Base-by-base conservation (phyloP, 2,113 vertebrate species). In the Oncorhynchus keta region DNA sequence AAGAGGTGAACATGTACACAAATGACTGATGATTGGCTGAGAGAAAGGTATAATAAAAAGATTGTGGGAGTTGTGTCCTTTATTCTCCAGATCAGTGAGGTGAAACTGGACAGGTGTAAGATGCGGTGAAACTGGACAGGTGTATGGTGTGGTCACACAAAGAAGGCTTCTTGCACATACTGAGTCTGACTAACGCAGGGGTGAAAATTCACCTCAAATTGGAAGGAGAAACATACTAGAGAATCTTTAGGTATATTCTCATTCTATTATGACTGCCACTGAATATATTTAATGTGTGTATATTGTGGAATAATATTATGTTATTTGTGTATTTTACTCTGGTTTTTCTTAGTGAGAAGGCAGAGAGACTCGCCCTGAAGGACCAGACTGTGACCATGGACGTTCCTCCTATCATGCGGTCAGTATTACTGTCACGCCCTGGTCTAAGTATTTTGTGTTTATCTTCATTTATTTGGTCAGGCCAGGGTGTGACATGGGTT, bases 181-280 rank as follows among this genome's bases (percentile, higher is more conserved):
- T 95, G 77, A 92, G 91, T 82, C 68, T 94, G 77, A 83, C 92
- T 28, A 91, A 95, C 62, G 90, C 93, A 39, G 86, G 83, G 91
- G 96, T 96, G 92, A 82, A 79, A 67, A 83, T 92, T 75, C 84
- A 92, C 68, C 85, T 92, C 57, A 87, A 70, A 76, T 67, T 81
- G 8, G 76, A 67, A 66, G 85, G 88, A 49, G 49, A 73, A 32
- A 80, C 11, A 26, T 32, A 74, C 24, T 77, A 79, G 35, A 64
- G 57, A 72, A 75, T 88, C 7, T 90, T 90, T 76, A 87, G 91
- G 93, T 94, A 85, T 49, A 64, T 59, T 68, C 16, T 26, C 51
- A 68, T 30, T 55, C n/a, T 62, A 24, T 62, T 22, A 9, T 62
- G 3, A 16, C 59, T 62, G 18, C n/a, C 59, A 62, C 6, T 20